Base-by-base conservation (phyloP, 2,888 invertebrate species). In the Craniophora ligustri region DNA sequence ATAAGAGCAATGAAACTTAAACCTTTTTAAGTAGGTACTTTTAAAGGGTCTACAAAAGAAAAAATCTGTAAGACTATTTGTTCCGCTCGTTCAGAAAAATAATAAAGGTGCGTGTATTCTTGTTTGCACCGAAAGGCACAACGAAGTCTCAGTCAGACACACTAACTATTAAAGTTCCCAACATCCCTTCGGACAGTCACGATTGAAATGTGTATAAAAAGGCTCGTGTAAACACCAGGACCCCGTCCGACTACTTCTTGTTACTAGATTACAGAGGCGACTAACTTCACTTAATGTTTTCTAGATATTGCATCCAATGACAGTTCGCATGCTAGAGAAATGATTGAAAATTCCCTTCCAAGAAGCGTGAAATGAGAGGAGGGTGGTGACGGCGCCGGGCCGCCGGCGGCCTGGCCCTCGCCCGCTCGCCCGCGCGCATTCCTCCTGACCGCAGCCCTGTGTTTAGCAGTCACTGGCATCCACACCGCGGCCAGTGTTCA, bases 311-410 rank as follows among this genome's bases (percentile, higher is more conserved):
- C 84, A 72, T 81, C 77, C 79, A 87, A 87, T 87, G 87, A 87
- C 89, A 88, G 82, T 79, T 78, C 72, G 77, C 79, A 75, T 71
- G 74, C 78, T 77, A 75, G 79, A 85, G 85, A 85, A 88, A 88
- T 89, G 85, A 88, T 89, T 86, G 85, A 86, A 86, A 87, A 88
- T 89, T 84, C 82, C 79, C 82, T 89, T 89, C 88, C 81, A 75
- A 84, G 89, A 90, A 90, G 84, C 84, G 84, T 87, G 88, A 86
- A 87, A 88, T 85, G 84, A 82, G 84, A 85, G 81, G 79, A 82
- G 81, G 79, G 58, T 72, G 66, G 67, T 45, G 41, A 50, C 38
- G 62, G 64, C 65, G 66, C 60, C 61, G 76, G 49, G 51, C 56
- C 40, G 73, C 59, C 41, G 53, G 71, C 74, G 68, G 76, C 75